Conservation (phyloP, 2,888 invertebrate species). For the Dryocosmus kuriphilus region DNA sequence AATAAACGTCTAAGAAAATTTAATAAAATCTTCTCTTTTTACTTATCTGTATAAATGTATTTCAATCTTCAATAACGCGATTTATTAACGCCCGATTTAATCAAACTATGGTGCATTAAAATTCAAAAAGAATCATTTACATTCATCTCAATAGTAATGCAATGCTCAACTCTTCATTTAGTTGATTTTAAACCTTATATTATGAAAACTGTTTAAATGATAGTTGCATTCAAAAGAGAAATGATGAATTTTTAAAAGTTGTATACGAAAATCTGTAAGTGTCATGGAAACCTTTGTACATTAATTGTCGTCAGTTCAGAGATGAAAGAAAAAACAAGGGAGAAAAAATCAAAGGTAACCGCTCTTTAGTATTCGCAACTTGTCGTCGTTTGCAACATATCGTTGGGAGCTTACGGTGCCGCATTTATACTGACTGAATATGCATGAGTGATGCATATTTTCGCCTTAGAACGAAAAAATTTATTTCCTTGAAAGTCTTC, state of each 20-base stretch:
- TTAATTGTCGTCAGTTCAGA: background rate
- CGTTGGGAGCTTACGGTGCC: constrained; percentile 18
- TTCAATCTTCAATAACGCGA: no score
- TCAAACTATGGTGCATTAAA: no score
- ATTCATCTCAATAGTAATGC: no score
- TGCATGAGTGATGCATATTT: constrained; percentile 33
- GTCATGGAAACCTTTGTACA: background rate
- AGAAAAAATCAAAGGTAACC: constrained; percentile 23
- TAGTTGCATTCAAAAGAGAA: background rate
- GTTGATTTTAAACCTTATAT: background rate
- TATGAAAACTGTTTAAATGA: background rate
- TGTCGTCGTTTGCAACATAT: constrained; percentile 32
- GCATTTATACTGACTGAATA: constrained; percentile 22
- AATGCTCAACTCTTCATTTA: no score
- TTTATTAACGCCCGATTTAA: no score
- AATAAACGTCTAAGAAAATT: no score
- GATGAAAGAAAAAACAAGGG: background rate
- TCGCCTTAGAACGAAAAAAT: constrained; percentile 28
- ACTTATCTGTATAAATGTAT: no score
- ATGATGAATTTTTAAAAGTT: background rate
- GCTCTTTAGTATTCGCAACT: constrained; percentile 23
- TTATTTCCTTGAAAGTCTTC: constrained; percentile 30
- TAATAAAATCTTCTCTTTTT: no score
- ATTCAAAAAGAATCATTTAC: no score
- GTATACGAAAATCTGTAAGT: background rate